Percentiles rank a stretch among this genome's conserved stretches.
phyloP scores from a whole-genome alignment of 1,140 invertebrate species.

The Ephestia elutella region DNA sequence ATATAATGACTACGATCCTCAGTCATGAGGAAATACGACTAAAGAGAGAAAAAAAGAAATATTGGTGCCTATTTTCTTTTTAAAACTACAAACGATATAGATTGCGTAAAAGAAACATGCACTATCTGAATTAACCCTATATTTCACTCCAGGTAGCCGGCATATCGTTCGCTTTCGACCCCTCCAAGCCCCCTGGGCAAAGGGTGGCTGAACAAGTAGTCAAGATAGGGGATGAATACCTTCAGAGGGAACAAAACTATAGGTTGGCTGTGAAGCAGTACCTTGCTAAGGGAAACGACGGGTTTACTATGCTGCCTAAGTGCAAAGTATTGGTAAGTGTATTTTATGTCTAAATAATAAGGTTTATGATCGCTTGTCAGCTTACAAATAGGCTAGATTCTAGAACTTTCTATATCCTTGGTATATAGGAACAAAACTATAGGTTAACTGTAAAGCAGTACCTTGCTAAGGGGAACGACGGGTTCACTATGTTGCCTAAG shows the following conservation, averaged over 20 bases:
- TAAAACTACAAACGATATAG: no score
- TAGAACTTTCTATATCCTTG: no score
- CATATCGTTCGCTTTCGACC: slow-evolving; percentile 89
- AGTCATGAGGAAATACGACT: no score
- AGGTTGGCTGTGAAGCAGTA: slow-evolving; percentile 89
- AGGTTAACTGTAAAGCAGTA: slow-evolving; percentile 89
- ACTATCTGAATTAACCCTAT: not conserved
- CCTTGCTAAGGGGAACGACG: slow-evolving; percentile 86
- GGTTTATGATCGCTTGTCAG: no score
- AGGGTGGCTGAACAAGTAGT: slow-evolving; percentile 83
- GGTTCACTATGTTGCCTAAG: slow-evolving; percentile 85
- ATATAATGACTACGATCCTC: no score
- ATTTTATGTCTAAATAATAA: no score
- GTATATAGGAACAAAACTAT: slow-evolving; percentile 84
- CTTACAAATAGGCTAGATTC: no score
- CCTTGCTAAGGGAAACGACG: slow-evolving; percentile 86
- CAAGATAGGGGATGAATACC: slow-evolving; percentile 88
- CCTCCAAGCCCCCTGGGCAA: slow-evolving; percentile 79
- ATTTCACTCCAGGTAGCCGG: slow-evolving; percentile 84
- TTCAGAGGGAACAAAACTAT: slow-evolving; percentile 83
- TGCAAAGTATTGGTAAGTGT: slow-evolving; percentile 81
- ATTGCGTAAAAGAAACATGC: no score
- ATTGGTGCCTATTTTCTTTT: no score
- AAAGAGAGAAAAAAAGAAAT: no score
- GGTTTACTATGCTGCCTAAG: slow-evolving; percentile 85